Percentiles rank a stretch among this genome's conserved stretches.
Evolutionary conservation across 2,797 vertebrate genomes (phyloP).

Genomic region (Pangasius djambal): DNA sequence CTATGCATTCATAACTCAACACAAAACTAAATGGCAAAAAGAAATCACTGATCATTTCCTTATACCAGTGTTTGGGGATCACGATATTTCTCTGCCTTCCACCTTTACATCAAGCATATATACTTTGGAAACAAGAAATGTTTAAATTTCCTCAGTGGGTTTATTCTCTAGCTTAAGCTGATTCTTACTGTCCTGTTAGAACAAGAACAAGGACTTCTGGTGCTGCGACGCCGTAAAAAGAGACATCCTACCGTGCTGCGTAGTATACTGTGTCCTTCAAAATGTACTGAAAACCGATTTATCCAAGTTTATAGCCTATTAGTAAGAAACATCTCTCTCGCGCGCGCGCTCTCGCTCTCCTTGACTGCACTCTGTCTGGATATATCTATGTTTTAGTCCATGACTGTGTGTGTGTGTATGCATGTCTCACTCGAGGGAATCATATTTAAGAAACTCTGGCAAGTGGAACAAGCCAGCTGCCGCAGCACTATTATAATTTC

Average conservation of each 20-base stretch:
- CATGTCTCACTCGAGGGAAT: slow-evolving; percentile 45
- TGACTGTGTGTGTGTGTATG: slow-evolving; percentile 12
- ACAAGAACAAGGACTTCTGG: slow-evolving; percentile 44
- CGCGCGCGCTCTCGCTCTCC: neutral
- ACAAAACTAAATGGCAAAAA: neutral
- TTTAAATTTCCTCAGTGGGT: neutral
- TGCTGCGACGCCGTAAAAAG: slow-evolving; percentile 22
- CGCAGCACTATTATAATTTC: slow-evolving; percentile 59
- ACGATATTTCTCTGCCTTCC: neutral
- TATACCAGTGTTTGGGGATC: neutral
- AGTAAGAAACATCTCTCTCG: slow-evolving; percentile 16
- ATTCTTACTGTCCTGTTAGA: slow-evolving; percentile 44
- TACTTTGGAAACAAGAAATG: neutral
- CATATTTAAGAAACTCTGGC: slow-evolving; percentile 53
- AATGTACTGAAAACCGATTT: slow-evolving; percentile 38
- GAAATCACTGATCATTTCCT: neutral
- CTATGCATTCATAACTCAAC: neutral
- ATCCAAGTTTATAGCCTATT: slow-evolving; percentile 44
- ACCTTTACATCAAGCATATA: neutral
- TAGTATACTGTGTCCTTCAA: slow-evolving; percentile 42
- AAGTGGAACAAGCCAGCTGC: slow-evolving; percentile 45
- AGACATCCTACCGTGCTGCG: slow-evolving; percentile 19
- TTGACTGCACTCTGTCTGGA: neutral
- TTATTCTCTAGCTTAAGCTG: neutral
- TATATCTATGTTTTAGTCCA: slow-evolving; percentile 1